A percentile compares a stretch with the other conserved stretches of the same genome.
Evolutionary conservation across 1,140 invertebrate genomes (phyloP).

Genomic region (Cataglyphis hispanica): DNA sequence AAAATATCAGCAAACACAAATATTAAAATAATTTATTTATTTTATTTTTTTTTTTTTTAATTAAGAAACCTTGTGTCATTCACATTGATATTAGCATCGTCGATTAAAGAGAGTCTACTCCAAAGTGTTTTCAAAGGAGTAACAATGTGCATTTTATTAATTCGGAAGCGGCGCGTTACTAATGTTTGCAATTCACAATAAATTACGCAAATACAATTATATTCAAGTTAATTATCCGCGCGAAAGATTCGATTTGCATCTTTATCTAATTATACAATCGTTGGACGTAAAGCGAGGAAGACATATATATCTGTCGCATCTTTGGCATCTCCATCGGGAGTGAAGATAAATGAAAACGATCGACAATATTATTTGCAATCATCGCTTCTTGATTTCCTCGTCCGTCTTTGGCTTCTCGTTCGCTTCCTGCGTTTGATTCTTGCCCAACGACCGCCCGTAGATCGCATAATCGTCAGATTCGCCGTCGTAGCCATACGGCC

Average conservation of each 20-base stretch:
- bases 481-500: slow-evolving; percentile 56
- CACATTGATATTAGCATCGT: background rate
- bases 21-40: background rate
- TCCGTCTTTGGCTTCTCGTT: background rate
- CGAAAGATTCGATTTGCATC: background rate
- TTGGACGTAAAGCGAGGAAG: background rate
- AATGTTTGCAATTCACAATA: background rate
- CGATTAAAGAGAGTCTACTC: no score
- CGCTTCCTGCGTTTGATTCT: slow-evolving; percentile 61
- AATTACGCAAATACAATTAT: background rate
- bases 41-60: background rate
- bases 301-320: slow-evolving; percentile 23
- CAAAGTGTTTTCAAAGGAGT: no score
- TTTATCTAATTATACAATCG: background rate
- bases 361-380: background rate
- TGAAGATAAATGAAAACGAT: slow-evolving; percentile 1
- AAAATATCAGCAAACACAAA: background rate
- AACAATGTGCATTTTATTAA: background rate
- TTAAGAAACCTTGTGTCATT: background rate
- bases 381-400: slow-evolving; percentile 13
- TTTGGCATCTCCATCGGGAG: slow-evolving; percentile 58
- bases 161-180: background rate
- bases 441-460: slow-evolving; percentile 65
- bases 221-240: slow-evolving; percentile 6
- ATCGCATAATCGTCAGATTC: slow-evolving; percentile 58